Base-by-base conservation (phyloP, 2,113 vertebrate genomes). In the Austrofundulus limnaeus region DNA sequence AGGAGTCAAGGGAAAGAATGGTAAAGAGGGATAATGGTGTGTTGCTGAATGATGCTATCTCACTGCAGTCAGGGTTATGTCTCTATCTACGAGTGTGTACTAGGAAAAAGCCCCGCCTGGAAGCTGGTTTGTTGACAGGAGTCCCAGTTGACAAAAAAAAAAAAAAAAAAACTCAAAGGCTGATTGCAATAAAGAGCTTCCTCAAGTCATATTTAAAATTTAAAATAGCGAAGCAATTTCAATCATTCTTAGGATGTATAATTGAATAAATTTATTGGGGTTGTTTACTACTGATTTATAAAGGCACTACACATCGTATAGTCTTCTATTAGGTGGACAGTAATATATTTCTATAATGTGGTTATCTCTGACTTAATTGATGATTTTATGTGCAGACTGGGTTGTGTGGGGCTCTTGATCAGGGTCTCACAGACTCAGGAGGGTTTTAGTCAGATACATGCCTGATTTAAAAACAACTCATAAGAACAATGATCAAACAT, bases 1-100 rank as follows among this genome's bases (percentile, higher is more conserved):
- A 31, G 68, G 78, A 85, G 85, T 84, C 71, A 54, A 75, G 81
- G 89, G 81, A 80, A 66, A 82, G 83, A 85, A 82, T 85, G 66
- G 72, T 81, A 87, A 89, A 77, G 76, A 68, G 67, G 66, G 73
- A 82, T 85, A 85, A 87, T 81, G 67, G 75, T 71, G 66, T 74
- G 70, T 60, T 81, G 77, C 75, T 76, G 76, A 75, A 82, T 84
- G 87, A 87, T 80, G 78, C 70, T 73, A 75, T 82, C 80, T 68
- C 10, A 6, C 75, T 63, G 75, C 75, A 75, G 67, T 73, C 70
- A 49, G 75, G 61, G 80, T 85, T 84, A 78, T 51, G 79, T 77
- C 82, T 88, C 72, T 67, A 72, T 85, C 66, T 80, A 39, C 58
- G 38, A 31, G 28, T 63, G 61, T 83, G 49, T 70, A 55, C 45